Evolutionary conservation across 1,140 invertebrate species (phyloP), one percentile per base, ranked within the genome.

Genomic region (Drosophila mauritiana): DNA sequence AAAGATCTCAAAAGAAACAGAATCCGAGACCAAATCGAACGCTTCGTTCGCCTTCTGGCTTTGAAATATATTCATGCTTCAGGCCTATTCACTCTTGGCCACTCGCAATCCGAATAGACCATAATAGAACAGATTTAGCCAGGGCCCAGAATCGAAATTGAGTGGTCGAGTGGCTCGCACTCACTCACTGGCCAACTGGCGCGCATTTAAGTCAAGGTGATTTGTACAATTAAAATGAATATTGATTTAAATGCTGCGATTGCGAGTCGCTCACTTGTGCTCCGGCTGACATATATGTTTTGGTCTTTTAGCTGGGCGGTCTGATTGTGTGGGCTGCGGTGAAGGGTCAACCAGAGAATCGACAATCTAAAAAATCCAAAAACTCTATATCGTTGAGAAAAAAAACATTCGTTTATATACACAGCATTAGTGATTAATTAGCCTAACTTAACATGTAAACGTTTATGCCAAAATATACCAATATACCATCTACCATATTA

Each of bases 151-250:
- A 88, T 75, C 25, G 54, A 57, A 86, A 88, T 86, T 88, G 83
- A 85, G 83, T 82, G 83, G 67, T 86, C 74, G 53, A 45, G 39
- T 52, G 55, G 31, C 51, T 73, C 68, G 25, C 68, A 69, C 45
- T 11, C 45, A 39, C 37, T 39, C 37, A 39, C 37, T 13, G 11
- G 37, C 37, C 13, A 12, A 39, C 37, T 55, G 67, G 68, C 40
- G 58, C 57, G 59, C 62, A 89, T 84, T 89, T 89, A 89, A 89
- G 84, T 89, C 84, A 89, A 89, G 84, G 84, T 89, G 85, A 89
- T 90, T 89, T 84, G 80, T 90, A 84, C 84, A 89, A 89, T 89
- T 89, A 89, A 89, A 89, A 80, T 63, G 84, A 80, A 89, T 89
- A 90, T 90, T 90, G 85, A 89, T 89, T 89, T 78, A 78, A 85